Evolutionary conservation across 2,113 vertebrate genomes (phyloP).

Genomic region (Odontophorus gujanensis): DNA sequence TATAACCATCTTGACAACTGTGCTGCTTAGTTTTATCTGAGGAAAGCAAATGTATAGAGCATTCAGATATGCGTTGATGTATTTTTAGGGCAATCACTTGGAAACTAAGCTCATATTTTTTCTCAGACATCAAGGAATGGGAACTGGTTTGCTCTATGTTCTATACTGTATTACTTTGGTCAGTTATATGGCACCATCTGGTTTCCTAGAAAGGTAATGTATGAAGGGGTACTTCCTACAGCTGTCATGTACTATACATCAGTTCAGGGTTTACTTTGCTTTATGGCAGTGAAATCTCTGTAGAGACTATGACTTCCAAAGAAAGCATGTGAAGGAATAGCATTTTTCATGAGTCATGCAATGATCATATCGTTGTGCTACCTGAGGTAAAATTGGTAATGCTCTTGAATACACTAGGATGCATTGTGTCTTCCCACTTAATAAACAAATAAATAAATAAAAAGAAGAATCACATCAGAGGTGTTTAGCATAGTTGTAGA

Average conservation of each 20-base stretch:
- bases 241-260: constrained; percentile 23
- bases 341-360: neutral
- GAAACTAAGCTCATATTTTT: constrained; percentile 40
- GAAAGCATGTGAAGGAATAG: neutral
- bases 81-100: constrained; percentile 62
- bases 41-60: constrained; percentile 56
- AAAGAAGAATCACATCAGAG: neutral
- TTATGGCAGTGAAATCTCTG: constrained; percentile 38
- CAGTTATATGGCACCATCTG: constrained; percentile 39
- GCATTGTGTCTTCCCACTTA: neutral
- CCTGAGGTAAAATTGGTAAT: neutral
- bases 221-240: neutral
- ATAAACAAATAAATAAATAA: neutral
- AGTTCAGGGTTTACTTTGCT: constrained; percentile 62
- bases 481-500: neutral
- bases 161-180: constrained; percentile 43
- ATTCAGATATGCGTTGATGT: constrained; percentile 39
- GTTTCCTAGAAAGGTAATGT: neutral
- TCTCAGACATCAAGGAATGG: constrained; percentile 33
- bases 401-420: neutral
- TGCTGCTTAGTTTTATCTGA: constrained; percentile 64
- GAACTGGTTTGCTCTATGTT: constrained; percentile 54
- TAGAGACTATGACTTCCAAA: neutral
- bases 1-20: constrained; percentile 75
- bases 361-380: neutral